Evolutionary conservation across 2,888 invertebrate species (phyloP), one percentile per base, ranked within the genome.

Genomic region (Pimpla rufipes): DNA sequence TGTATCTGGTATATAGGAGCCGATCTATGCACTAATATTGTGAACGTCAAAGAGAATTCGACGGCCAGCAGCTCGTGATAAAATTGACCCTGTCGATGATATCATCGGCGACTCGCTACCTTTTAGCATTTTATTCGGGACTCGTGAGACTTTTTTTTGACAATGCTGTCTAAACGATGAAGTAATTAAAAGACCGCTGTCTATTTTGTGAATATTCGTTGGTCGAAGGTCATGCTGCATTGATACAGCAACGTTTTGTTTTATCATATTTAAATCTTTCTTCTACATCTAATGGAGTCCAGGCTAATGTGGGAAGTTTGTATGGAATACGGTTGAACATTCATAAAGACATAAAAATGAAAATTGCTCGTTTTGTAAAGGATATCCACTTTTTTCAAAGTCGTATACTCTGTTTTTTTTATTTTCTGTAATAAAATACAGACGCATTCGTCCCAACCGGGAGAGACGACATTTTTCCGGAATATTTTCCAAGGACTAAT

Each of bases 1-100:
- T 18, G 10, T 21, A 23, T 55, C 13, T 11, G 6, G 23, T 13
- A 55, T 23, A 4, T 10, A 55, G 5, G 4, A 55, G 23, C 13
- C 13, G 3, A 23, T 55, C 21, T 1, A 55, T 23, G 23, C 21
- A 55, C 23, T 55, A n/a, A n/a, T 55, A 55, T 23, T 23, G 23
- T 11, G 55, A 23, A 10, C 35, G 29, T 83, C 85, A 78, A 11
- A 66, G 42, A 68, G n/a, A 37, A n/a, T 2, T 7, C 16, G 40
- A 16, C 16, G 7, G 5, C 16, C n/a, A 21, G 11, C n/a, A 74
- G 29, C 50, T 35, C 18, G 13, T 29, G n/a, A 64, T 55, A 23
- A 37, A 16, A 42, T 18, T 13, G 42, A 21, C 45, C 23, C 66
- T 21, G 40, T 29, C 7, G 70, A 18, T 70, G 40, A 40, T 55